Evolutionary conservation across 2,113 vertebrate species (phyloP), one percentile per base, ranked within the genome.

Genomic region (Cyphotilapia sp.): DNA sequence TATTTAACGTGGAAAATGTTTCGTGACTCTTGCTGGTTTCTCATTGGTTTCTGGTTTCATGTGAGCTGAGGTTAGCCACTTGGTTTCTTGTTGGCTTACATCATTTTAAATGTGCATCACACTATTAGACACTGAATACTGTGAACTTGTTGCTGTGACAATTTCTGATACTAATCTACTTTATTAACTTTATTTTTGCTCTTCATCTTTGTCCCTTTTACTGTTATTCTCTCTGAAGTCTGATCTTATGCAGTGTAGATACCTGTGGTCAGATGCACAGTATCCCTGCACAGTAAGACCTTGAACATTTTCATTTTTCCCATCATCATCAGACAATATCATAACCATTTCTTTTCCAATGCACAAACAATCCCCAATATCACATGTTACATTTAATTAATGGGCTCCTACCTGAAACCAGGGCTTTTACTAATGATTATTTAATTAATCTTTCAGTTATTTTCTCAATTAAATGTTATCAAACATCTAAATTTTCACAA

Each of bases 41-140:
- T 78, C 40, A 17, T 49, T 12, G 42, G 81, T 80, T 90, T 54
- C 57, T 83, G 1, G 3, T 78, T 82, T 78, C 7, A 7, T 16
- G 9, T 2, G 1, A 51, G 9, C 4, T 4, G n/a, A 31, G 87
- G 80, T 87, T 83, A 82, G 89, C 92, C 91, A 80, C 87, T 74
- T 74, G 4, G n/a, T 74, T 74, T 74, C 66, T 9, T 17, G 19
- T 8, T 76, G 14, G 0, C 47, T 49, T n/a, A 24, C 3, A 47
- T 24, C 22, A 45, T 13, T 24, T 27, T 0, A 10, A 9, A 19
- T 29, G 56, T 71, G 54, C 24, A 4, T 10, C 8, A 29, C 57
- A 33, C 33, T 13, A n/a, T 12, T 16, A 29, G 24, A 51, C 6
- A 69, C 76, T 66, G 7, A 51, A 78, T 31, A 78, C 2, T 12